Base-by-base conservation (phyloP, 92 coral and sea anemone genomes). In the Porites lobata region DNA sequence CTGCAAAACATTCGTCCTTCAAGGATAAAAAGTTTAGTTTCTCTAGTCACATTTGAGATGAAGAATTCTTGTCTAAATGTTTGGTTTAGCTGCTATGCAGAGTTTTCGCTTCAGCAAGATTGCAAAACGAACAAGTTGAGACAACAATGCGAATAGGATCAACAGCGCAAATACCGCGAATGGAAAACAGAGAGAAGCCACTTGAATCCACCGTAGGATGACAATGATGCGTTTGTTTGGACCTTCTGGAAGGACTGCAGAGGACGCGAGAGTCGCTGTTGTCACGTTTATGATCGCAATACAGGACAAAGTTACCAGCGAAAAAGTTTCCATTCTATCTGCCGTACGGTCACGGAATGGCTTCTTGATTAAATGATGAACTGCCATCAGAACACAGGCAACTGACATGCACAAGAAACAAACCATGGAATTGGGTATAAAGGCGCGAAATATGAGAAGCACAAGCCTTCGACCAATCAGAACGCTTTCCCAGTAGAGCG, bases 401-500 rank as follows among this genome's bases (percentile, higher is more conserved):
- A 81, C 47, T 1, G 94, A 80, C 94, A 91, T 82, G 82, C 84
- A 81, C 8, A 87, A 8, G 57, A 91, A 73, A 50, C 91, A 86
- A 6, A 81, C 18, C 94, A 91, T 86, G 29, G 85, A 71, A 69
- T 62, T 76, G 57, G 85, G 52, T 57, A 91, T 78, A 62, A 91
- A 87, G 43, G 91, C 85, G 9, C 79, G 85, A 9, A 91, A 84
- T 50, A 77, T 76, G 13, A 91, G 51, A 66, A 91, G 76, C 4
- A 91, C 73, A 38, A 91, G 84, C 73, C 94, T 81, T 53, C 91
- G 80, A 63, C 94, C 94, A 86, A 83, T 91, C 81, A 91, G 81
- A 61, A 91, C 84, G 29, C 94, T 86, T 75, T 91, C 94, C 94
- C 94, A 91, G 81, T 91, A 86, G 71, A 91, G 85, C 8, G 91